Evolutionary conservation across 2,113 vertebrate genomes (phyloP).

Genomic region (Sisor rabdophorus): DNA sequence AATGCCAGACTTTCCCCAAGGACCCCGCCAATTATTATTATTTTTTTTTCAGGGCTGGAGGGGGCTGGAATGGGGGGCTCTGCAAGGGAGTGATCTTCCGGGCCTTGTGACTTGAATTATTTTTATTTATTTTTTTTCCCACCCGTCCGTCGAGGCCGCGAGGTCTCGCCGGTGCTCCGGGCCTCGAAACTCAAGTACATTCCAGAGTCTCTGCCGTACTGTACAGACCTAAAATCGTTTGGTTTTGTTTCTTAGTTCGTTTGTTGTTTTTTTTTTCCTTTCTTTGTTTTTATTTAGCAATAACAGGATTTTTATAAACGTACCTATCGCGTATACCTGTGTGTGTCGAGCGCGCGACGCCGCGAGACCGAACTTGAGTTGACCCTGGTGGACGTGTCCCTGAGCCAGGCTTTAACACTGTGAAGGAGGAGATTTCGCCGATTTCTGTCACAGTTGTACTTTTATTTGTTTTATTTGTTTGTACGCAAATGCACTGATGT

Average conservation of each 20-base stretch:
- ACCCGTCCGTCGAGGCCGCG: neutral
- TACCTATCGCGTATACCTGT: conserved; percentile 39
- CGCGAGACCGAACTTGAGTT: conserved; percentile 46
- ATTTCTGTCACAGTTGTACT: conserved; percentile 46
- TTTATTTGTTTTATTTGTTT: conserved; percentile 5
- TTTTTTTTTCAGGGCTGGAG: neutral
- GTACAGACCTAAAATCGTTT: conserved; percentile 53
- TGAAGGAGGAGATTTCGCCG: conserved; percentile 48
- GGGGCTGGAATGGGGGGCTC: no score
- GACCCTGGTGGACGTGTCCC: conserved; percentile 47
- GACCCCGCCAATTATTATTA: no score
- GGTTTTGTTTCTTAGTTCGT: neutral
- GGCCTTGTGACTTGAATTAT: conserved; percentile 33
- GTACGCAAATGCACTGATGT: conserved; percentile 56
- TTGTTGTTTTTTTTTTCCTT: neutral
- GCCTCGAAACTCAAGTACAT: conserved; percentile 54
- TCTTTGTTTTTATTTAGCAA: conserved; percentile 55
- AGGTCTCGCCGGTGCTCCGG: neutral
- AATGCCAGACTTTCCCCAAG: neutral
- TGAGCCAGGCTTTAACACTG: conserved; percentile 60
- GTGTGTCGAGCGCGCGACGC: conserved; percentile 41
- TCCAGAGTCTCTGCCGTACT: conserved; percentile 56
- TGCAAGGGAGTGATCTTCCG: conserved; percentile 1
- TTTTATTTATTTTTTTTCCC: conserved; percentile 8
- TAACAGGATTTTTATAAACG: conserved; percentile 53